Evolutionary conservation across 2,797 vertebrate genomes (phyloP).

Genomic region (Pagetopsis macropterus): DNA sequence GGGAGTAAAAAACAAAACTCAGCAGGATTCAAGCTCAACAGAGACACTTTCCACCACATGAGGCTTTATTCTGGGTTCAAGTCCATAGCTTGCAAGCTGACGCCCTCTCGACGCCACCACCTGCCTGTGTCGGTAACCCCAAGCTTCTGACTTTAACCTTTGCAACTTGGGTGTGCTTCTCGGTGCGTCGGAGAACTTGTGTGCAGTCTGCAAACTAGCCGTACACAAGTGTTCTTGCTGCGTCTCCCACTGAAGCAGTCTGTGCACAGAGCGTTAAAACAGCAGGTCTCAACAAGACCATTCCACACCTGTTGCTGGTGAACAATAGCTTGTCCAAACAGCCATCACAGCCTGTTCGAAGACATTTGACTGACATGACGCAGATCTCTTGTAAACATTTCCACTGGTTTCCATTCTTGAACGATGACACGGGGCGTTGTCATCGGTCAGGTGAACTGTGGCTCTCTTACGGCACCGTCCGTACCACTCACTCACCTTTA

Average conservation of each 20-base stretch:
- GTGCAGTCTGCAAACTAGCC: conserved; percentile 8
- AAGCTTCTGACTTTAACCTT: conserved; percentile 59
- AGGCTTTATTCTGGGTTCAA: conserved; percentile 41
- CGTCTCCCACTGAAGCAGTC: conserved; percentile 15
- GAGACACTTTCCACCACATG: background rate
- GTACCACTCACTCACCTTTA: conserved; percentile 65
- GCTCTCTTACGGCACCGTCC: conserved; percentile 25
- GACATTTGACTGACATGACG: conserved; percentile 46
- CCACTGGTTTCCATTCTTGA: conserved; percentile 63
- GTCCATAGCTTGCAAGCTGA: conserved; percentile 52
- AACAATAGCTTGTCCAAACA: conserved; percentile 61
- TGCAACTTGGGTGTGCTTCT: background rate
- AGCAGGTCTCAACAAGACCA: conserved; percentile 73
- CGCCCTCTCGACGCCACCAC: conserved; percentile 48
- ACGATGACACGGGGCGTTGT: conserved; percentile 52
- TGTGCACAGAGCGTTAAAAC: conserved; percentile 30
- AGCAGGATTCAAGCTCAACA: conserved; percentile 1
- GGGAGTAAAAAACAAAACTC: background rate
- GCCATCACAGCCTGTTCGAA: conserved; percentile 26
- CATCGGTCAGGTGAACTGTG: conserved; percentile 51
- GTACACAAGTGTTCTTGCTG: background rate
- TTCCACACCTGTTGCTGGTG: conserved; percentile 69
- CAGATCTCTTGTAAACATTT: conserved; percentile 67
- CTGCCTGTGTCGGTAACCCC: conserved; percentile 58
- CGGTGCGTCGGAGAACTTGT: conserved; percentile 3